These are phyloP conservation scores for Drosophila paracracens DNA, from an alignment of 2,888 invertebrate genomes.

Conservation along the genomic window DNA sequence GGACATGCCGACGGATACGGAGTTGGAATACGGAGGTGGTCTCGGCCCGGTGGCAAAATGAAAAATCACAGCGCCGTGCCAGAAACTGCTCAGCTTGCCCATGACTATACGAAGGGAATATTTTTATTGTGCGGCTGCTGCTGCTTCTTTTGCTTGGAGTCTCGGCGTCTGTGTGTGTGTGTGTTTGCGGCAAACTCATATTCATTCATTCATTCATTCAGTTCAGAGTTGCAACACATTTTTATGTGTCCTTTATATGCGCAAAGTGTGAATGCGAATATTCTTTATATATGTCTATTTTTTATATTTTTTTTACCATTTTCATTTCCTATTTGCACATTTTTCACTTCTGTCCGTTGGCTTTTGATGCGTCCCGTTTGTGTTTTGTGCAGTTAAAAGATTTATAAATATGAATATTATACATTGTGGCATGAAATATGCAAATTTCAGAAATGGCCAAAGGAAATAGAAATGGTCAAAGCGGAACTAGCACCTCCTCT, in stretches of 20 bases:
- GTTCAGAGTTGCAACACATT: slow-evolving; percentile 74
- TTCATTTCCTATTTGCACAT: slow-evolving; percentile 78
- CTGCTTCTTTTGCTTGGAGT: slow-evolving; percentile 18
- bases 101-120: slow-evolving; percentile 54
- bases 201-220: slow-evolving; percentile 69
- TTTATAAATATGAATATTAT: slow-evolving; percentile 81
- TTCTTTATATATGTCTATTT: slow-evolving; percentile 26
- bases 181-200: slow-evolving; percentile 64
- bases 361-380: slow-evolving; percentile 78
- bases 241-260: slow-evolving; percentile 72
- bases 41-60: slow-evolving; percentile 60
- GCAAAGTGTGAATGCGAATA: slow-evolving; percentile 65
- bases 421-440: slow-evolving; percentile 80
- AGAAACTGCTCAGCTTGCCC: slow-evolving; percentile 55
- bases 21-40: slow-evolving; percentile 14
- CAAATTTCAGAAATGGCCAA: slow-evolving; percentile 75
- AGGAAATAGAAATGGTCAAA: slow-evolving; percentile 76
- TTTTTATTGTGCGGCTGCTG: slow-evolving; percentile 68
- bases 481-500: slow-evolving; percentile 62
- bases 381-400: slow-evolving; percentile 78
- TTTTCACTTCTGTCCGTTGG: slow-evolving; percentile 70
- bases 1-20: slow-evolving; percentile 12
- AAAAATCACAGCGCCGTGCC: slow-evolving; percentile 78
- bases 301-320: slow-evolving; percentile 45
- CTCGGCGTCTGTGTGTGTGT: slow-evolving; percentile 5